Evolutionary conservation across 2,797 vertebrate genomes (phyloP), one percentile per base, ranked within the genome.

Genomic region (Brotula barbata): DNA sequence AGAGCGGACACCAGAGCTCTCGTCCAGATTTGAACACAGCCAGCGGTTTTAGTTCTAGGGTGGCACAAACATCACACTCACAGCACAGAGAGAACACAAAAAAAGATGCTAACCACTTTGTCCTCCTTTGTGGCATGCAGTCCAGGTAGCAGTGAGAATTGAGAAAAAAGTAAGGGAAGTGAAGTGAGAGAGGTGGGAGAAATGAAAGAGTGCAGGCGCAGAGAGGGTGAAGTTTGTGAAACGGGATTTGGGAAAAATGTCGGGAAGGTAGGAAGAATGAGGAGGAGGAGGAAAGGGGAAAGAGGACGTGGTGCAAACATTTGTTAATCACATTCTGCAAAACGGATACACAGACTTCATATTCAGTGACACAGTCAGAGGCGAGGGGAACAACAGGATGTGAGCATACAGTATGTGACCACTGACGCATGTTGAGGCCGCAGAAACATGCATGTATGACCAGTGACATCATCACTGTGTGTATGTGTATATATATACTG

Each of bases 21-120:
- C 25, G 39, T 68, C 61, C 51, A 62, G 60, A 77, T 77, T 58
- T 54, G 74, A 86, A 85, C 67, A 55, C 60, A 73, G 73, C 70
- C 70, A 66, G 69, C 17, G 20, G 71, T 73, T 47, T 19, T 44
- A 61, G 21, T 54, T 50, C 65, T 7, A 21, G n/a, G 7, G 51
- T 56, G 49, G 39, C 37, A 80, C 61, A 79, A 61, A 83, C 78
- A 78, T 85, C 71, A 85, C 73, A 57, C 58, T 69, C 66, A 82
- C 77, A 61, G 54, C 58, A 86, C 80, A 82, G 20, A 81, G 63
- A 89, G 49, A 83, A 77, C 68, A 86, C 61, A 84, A 45, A 68
- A 64, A 88, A 86, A 91, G 90, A 94, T 95, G 96, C 96, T 98
- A 96, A 98, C 96, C 96, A 98, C 96, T 98, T 98, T 98, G 92